Percentiles rank a stretch among this genome's conserved stretches.
Conservation (phyloP, 2,888 invertebrate species). For the Muschampia plurimacula region DNA sequence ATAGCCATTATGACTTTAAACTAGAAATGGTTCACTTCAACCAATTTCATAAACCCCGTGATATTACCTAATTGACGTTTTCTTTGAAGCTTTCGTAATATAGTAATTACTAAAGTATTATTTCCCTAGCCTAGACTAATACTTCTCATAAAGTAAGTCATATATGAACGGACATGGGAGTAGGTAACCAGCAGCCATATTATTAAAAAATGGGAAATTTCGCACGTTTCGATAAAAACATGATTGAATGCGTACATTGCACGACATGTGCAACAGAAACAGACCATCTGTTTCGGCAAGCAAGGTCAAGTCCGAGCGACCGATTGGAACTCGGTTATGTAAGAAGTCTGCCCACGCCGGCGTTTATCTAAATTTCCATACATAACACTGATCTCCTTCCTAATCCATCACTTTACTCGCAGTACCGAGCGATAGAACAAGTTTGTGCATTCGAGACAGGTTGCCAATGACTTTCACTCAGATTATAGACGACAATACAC, state of each 20-base stretch:
- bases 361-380: conserved; percentile 37
- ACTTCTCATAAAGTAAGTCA: neutral
- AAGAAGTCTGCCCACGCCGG: conserved; percentile 49
- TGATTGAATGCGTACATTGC: neutral
- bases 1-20: conserved; percentile 4
- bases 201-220: conserved; percentile 7
- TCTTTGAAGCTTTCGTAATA: neutral
- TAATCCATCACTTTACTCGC: conserved; percentile 28
- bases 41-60: neutral
- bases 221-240: neutral
- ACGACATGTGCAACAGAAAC: conserved; percentile 22
- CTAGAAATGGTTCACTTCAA: neutral
- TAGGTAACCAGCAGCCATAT: neutral
- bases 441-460: conserved; percentile 43
- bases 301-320: conserved; percentile 70
- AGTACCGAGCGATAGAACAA: conserved; percentile 28
- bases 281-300: conserved; percentile 38
- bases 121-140: too few species aligned
- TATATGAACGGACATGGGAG: neutral
- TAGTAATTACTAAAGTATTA: too few species aligned
- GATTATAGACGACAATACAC: conserved; percentile 24
- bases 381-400: conserved; percentile 36
- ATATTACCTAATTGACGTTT: neutral
- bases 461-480: conserved; percentile 46
- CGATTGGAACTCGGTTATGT: conserved; percentile 64